Percentiles rank a stretch among this genome's conserved stretches.
Evolutionary conservation across 1,140 invertebrate genomes (phyloP).

Genomic region (Conus betulinus): DNA sequence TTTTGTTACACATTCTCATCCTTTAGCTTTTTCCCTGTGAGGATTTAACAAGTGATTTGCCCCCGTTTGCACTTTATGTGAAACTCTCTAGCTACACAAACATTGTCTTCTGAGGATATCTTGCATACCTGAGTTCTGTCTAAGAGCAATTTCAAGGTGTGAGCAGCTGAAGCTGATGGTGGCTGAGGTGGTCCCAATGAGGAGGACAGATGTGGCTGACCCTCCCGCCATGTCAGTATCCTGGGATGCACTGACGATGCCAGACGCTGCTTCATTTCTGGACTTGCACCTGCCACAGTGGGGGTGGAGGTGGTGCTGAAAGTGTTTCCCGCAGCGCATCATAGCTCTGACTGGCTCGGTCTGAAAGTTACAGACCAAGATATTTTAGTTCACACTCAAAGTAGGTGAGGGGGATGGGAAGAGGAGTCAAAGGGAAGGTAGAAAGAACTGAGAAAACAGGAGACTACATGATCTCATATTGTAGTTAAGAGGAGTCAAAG

Average conservation of each 20-base stretch:
- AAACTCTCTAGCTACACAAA: no score
- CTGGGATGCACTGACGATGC: slow-evolving; percentile 55
- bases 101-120: no score
- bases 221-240: slow-evolving; percentile 58
- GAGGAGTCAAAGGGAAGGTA: no score
- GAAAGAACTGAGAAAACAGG: no score
- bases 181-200: slow-evolving; percentile 11
- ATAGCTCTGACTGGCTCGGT: slow-evolving; percentile 58
- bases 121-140: slow-evolving; percentile 34
- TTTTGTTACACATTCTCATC: no score
- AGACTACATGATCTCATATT: no score
- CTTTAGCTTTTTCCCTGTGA: no score
- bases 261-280: slow-evolving; percentile 48
- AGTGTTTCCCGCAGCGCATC: slow-evolving; percentile 53
- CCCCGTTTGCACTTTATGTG: no score
- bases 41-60: no score
- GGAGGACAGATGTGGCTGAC: slow-evolving; percentile 28
- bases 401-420: no score
- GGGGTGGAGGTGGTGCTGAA: slow-evolving; percentile 28
- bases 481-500: no score
- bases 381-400: no score
- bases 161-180: slow-evolving; percentile 8
- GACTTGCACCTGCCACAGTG: not conserved
- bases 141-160: slow-evolving; percentile 44
- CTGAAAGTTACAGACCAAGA: slow-evolving; percentile 29